Base-by-base conservation (phyloP, 1,140 invertebrate species). In the Drosophila tristis region DNA sequence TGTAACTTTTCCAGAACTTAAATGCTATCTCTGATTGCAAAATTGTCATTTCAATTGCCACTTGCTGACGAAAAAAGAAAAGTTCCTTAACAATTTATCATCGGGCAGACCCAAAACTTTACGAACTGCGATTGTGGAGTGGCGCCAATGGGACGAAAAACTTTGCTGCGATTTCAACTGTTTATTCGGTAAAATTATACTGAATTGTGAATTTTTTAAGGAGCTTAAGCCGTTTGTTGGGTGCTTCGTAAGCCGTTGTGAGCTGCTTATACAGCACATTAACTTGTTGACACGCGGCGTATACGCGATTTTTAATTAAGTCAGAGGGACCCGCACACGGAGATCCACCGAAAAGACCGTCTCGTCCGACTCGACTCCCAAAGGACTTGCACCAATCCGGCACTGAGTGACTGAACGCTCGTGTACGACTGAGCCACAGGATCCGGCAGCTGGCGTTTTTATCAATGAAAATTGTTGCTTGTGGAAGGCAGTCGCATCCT, bases 391-490 rank as follows among this genome's bases (percentile, higher is more conserved):
- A 48, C 26, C 43, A 53, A 51, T 45, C 16, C 48, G 26, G 53
- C 35, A 58, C 65, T 61, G 61, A 55, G 78, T 78, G 82, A 31
- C 65, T 74, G 64, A 74, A 64, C 75, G 86, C 68, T 84, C 66
- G 84, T 63, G 75, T 76, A 56, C 79, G 84, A 87, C 82, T 87
- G 82, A 87, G 50, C 60, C 60, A 49, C 59, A 84, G 63, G 66
- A 84, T 50, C 42, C 63, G 73, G 74, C 60, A 50, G 75, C 72
- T 82, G 77, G 75, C 67, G 71, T 73, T 89, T 86, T 87, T 87
- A 87, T 87, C 82, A 87, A 87, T 87, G 82, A 87, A 87, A 84
- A 74, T 76, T 87, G 82, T 86, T 86, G 82, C 78, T 80, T 74
- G 53, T 68, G 57, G 43, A 23, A 20, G 44, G 23, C 43, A 20